Conservation (phyloP, 2,797 vertebrate genomes). For the Takifugu rubripes region DNA sequence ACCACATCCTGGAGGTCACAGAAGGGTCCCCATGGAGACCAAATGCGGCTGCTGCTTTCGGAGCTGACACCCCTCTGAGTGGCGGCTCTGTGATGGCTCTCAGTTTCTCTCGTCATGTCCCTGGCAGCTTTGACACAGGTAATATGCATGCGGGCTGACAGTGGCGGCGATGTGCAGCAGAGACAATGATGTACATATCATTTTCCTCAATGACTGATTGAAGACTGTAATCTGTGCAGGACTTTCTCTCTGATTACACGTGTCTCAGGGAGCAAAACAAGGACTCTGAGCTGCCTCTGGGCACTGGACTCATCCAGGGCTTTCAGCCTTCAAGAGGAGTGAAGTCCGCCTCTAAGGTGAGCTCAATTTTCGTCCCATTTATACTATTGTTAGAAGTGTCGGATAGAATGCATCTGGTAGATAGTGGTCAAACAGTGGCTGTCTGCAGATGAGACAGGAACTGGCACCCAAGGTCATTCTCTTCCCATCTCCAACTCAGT, state of each 20-base stretch:
- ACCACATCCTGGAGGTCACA: slow-evolving; percentile 69
- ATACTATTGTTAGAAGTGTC: slow-evolving; percentile 75
- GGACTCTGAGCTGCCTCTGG: slow-evolving; percentile 73
- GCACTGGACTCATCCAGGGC: slow-evolving; percentile 74
- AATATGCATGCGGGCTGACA: slow-evolving; percentile 78
- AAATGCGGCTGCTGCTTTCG: slow-evolving; percentile 55
- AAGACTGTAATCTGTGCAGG: slow-evolving; percentile 83
- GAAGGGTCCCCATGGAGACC: slow-evolving; percentile 70
- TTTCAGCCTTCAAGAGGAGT: slow-evolving; percentile 80
- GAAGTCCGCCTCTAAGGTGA: slow-evolving; percentile 79
- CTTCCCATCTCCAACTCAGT: slow-evolving; percentile 47
- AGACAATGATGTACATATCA: slow-evolving; percentile 85
- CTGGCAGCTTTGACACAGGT: slow-evolving; percentile 82
- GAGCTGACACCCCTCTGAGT: slow-evolving; percentile 65
- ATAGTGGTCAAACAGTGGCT: slow-evolving; percentile 73
- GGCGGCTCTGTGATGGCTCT: slow-evolving; percentile 75
- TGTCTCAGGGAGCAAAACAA: slow-evolving; percentile 80
- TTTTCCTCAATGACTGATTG: slow-evolving; percentile 83
- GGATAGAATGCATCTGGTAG: slow-evolving; percentile 69
- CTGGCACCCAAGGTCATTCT: slow-evolving; percentile 73
- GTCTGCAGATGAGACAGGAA: slow-evolving; percentile 68
- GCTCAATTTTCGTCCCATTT: slow-evolving; percentile 82
- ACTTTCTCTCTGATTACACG: slow-evolving; percentile 82
- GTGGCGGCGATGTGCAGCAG: slow-evolving; percentile 65
- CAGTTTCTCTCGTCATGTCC: slow-evolving; percentile 73